A percentile compares a stretch with the other conserved stretches of the same genome.
Conservation (phyloP, 2,113 vertebrate species). For the Equus przewalskii region DNA sequence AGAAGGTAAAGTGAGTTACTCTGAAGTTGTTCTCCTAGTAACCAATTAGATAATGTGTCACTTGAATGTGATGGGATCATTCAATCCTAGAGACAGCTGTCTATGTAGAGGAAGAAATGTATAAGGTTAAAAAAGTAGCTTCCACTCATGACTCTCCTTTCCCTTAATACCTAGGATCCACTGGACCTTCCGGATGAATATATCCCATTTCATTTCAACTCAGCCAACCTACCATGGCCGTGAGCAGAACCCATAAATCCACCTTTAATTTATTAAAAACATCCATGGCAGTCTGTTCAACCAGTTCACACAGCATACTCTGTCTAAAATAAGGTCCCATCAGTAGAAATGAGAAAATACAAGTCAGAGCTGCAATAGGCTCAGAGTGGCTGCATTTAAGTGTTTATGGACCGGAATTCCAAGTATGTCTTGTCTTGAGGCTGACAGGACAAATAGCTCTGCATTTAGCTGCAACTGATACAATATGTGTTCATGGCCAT, state of each 20-base stretch:
- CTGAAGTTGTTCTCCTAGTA: slow-evolving; percentile 34
- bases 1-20: slow-evolving; percentile 7
- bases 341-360: slow-evolving; percentile 74
- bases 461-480: slow-evolving; percentile 31
- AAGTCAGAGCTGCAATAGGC: slow-evolving; percentile 67
- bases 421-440: slow-evolving; percentile 44
- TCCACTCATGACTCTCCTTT: not conserved
- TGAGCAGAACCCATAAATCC: slow-evolving; percentile 79
- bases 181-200: slow-evolving; percentile 51
- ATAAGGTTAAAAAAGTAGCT: not conserved
- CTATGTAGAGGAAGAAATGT: not conserved
- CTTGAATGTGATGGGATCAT: slow-evolving; percentile 49
- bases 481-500: not conserved
- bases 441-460: not conserved
- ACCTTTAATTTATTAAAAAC: slow-evolving; percentile 78
- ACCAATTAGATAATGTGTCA: slow-evolving; percentile 9
- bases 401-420: slow-evolving; percentile 60
- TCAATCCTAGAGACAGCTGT: not conserved
- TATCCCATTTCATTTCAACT: slow-evolving; percentile 62
- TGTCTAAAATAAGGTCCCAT: slow-evolving; percentile 78
- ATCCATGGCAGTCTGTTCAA: slow-evolving; percentile 56
- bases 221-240: slow-evolving; percentile 26
- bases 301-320: not conserved
- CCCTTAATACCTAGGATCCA: not conserved
- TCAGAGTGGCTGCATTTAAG: slow-evolving; percentile 60